phyloP scores from a whole-genome alignment of 2,113 vertebrate species.

The Limanda limanda region DNA sequence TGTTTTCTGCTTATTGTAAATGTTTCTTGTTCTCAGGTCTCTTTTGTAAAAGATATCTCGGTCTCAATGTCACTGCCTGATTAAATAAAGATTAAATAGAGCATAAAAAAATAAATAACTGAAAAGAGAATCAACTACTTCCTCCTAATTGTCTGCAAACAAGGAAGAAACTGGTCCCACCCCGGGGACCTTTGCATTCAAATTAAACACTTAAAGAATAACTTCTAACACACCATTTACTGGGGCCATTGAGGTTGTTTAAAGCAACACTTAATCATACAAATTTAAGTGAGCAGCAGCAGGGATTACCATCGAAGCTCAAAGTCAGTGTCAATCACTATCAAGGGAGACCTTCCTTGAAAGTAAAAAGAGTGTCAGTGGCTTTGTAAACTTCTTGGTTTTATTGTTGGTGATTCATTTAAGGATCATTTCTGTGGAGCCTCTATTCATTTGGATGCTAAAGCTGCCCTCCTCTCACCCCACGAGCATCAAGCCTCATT shows the following conservation, averaged over 20 bases:
- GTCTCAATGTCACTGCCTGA: neutral
- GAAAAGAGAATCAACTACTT: neutral
- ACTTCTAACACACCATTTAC: conserved; percentile 24
- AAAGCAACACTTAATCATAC: conserved; percentile 19
- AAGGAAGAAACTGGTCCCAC: conserved; percentile 3
- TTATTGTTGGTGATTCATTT: conserved; percentile 62
- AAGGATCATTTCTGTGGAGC: conserved; percentile 72
- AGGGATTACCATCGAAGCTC: conserved; percentile 28
- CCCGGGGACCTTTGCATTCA: conserved; percentile 8
- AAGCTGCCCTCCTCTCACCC: conserved; percentile 81
- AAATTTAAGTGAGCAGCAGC: conserved; percentile 23
- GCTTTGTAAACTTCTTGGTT: conserved; percentile 61
- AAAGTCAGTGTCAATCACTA: conserved; percentile 39
- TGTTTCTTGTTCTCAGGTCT: no score
- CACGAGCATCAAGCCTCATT: conserved; percentile 85
- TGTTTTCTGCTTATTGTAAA: no score
- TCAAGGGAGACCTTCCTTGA: conserved; percentile 33
- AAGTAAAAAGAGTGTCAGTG: conserved; percentile 48
- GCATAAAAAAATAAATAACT: neutral
- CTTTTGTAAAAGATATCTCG: no score
- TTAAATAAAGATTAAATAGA: neutral
- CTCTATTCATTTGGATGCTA: conserved; percentile 78
- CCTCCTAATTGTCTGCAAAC: conserved; percentile 12
- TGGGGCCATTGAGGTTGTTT: conserved; percentile 6
- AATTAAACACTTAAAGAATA: conserved; percentile 26